A percentile compares a stretch with the other conserved stretches of the same genome.
Evolutionary conservation across 2,113 vertebrate genomes (phyloP).

Genomic region (Sapajus apella): DNA sequence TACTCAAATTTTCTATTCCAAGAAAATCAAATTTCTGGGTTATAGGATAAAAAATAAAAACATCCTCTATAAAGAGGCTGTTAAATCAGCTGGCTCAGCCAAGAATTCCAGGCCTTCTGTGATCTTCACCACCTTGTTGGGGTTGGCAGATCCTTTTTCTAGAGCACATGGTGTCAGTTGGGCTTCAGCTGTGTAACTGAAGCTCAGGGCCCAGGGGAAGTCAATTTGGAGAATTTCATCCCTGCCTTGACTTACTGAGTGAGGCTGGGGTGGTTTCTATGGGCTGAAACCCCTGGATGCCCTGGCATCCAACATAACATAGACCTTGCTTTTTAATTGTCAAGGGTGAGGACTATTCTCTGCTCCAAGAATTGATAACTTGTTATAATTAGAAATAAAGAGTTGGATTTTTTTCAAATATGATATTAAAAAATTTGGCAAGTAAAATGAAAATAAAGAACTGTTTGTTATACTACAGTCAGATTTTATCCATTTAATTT

Average conservation of each 20-base stretch:
- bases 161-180: slow-evolving; percentile 76
- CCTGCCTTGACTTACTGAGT: slow-evolving; percentile 55
- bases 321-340: slow-evolving; percentile 41
- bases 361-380: slow-evolving; percentile 37
- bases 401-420: background rate
- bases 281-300: background rate
- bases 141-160: slow-evolving; percentile 77
- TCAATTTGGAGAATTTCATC: slow-evolving; percentile 64
- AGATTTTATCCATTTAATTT: background rate
- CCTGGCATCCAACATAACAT: slow-evolving; percentile 11
- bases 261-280: slow-evolving; percentile 49
- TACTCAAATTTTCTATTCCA: slow-evolving; percentile 80
- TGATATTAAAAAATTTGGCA: background rate
- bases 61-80: slow-evolving; percentile 82
- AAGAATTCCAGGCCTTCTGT: slow-evolving; percentile 78
- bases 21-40: slow-evolving; percentile 83
- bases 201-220: slow-evolving; percentile 68
- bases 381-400: background rate
- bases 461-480: background rate
- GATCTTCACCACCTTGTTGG: slow-evolving; percentile 79
- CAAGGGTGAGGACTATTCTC: background rate
- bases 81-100: slow-evolving; percentile 77
- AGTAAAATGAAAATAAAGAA: background rate
- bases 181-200: slow-evolving; percentile 71
- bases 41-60: slow-evolving; percentile 84